Base-by-base conservation (phyloP, 2,797 vertebrate species). In the Moxostoma hubbsi region DNA sequence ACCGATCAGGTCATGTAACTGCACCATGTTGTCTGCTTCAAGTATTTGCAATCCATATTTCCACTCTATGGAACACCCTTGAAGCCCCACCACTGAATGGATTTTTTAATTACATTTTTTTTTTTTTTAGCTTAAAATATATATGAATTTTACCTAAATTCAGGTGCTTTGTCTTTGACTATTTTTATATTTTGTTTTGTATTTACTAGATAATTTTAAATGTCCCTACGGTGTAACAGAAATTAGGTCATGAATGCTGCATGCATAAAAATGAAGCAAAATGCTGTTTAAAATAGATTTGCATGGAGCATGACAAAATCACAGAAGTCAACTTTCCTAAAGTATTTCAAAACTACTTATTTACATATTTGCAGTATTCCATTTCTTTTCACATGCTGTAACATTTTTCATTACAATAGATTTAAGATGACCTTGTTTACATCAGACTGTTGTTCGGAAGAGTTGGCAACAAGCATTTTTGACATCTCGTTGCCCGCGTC, bases 381-480 rank as follows among this genome's bases (percentile, higher is more conserved):
- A 15, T 72, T 61, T 57, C 16, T 18, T 54, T 67, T 59, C 11
- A 43, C 18, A 46, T 24, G 36, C 67, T 62, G 12, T 45, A 53
- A 46, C 9, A 36, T 49, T 15, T 72, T 78, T 70, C n/a, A n/a
- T 64, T 73, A 58, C 36, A 51, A 65, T 65, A 61, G 57, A 64
- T 65, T 13, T 55, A 51, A 11, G 36, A n/a, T 5, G 15, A 62
- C 50, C 69, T 72, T 79, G 77, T 73, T 65, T 65, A 57, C 53
- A 71, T 65, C 77, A 64, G 36, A 45, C 12, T 57, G n/a, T 50
- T 58, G 8, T 36, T 65, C 61, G 5, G 69, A n/a, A 64, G 36
- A 51, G 50, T 69, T 75, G 49, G 66, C 15, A 76, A 50, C 63
- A 51, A 59, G 51, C 18, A 7, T 65, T 77, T 36, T 71, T 70